These are phyloP conservation scores for Bombyx huttoni DNA, from an alignment of 2,888 invertebrate species.

Conservation along the genomic window DNA sequence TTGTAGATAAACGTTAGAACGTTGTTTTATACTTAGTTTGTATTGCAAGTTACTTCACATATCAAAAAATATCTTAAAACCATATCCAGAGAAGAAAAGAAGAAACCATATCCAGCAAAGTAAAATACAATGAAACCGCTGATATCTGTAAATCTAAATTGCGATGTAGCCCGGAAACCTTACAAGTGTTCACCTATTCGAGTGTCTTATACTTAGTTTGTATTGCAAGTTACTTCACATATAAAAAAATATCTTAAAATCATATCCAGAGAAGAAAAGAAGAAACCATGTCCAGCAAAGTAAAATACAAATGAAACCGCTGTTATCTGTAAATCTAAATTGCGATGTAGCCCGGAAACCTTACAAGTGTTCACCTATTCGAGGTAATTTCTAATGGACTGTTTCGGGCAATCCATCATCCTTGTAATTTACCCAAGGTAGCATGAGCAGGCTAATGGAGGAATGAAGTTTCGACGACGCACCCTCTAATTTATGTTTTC, in stretches of 20 bases:
- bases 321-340: neutral
- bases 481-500: slow-evolving; percentile 20
- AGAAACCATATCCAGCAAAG: too few relatives aligned
- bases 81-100: too few relatives aligned
- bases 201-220: neutral
- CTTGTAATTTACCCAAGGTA: slow-evolving; percentile 28
- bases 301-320: neutral
- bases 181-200: slow-evolving; percentile 11
- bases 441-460: slow-evolving; percentile 31
- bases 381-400: slow-evolving; percentile 20
- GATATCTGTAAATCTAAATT: neutral
- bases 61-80: too few relatives aligned
- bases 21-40: too few relatives aligned
- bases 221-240: too few relatives aligned
- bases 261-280: too few relatives aligned
- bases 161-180: slow-evolving; percentile 4
- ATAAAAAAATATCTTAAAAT: too few relatives aligned
- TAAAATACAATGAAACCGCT: neutral
- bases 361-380: slow-evolving; percentile 11
- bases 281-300: too few relatives aligned
- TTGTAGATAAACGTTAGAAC: too few relatives aligned
- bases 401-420: slow-evolving; percentile 31
- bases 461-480: slow-evolving; percentile 28
- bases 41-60: too few relatives aligned
- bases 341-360: slow-evolving; percentile 3